Conservation (phyloP, 1,140 invertebrate genomes). For the Bombus turneri region DNA sequence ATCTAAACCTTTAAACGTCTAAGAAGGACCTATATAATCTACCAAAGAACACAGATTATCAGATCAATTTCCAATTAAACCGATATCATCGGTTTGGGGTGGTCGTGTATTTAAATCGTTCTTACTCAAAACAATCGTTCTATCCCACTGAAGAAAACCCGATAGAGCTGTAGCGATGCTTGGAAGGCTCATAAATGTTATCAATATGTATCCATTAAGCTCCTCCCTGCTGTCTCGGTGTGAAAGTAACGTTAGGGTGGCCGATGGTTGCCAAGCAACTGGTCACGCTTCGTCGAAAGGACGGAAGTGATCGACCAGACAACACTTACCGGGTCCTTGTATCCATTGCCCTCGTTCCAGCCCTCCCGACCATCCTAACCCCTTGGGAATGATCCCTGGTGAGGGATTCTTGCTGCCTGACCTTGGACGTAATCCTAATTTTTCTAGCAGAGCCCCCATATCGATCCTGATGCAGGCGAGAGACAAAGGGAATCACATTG, state of each 20-base stretch:
- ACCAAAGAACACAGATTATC: not conserved
- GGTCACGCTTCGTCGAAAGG: conserved; percentile 8
- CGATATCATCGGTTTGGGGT: not conserved
- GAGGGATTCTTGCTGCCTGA: not conserved
- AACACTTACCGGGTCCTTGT: conserved; percentile 16
- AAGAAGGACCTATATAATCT: too few relatives aligned
- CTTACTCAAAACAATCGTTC: not conserved
- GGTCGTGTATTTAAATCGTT: too few relatives aligned
- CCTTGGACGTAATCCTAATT: conserved; percentile 8
- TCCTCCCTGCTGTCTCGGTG: not conserved
- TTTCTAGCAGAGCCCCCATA: not conserved
- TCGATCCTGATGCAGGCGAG: not conserved
- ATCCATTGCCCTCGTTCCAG: not conserved
- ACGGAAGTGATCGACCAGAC: conserved; percentile 20
- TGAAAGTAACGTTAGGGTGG: not conserved
- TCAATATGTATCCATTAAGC: conserved; percentile 16
- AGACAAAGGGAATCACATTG: not conserved
- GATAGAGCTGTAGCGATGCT: not conserved
- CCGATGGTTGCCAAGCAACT: conserved; percentile 7
- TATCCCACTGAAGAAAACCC: not conserved
- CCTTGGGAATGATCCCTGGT: not conserved
- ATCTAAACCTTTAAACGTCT: too few relatives aligned
- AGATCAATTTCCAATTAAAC: not conserved
- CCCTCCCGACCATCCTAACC: not conserved
- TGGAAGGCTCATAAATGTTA: not conserved